Evolutionary conservation across 2,888 invertebrate species (phyloP), one percentile per base, ranked within the genome.

Genomic region (Panopea generosa): DNA sequence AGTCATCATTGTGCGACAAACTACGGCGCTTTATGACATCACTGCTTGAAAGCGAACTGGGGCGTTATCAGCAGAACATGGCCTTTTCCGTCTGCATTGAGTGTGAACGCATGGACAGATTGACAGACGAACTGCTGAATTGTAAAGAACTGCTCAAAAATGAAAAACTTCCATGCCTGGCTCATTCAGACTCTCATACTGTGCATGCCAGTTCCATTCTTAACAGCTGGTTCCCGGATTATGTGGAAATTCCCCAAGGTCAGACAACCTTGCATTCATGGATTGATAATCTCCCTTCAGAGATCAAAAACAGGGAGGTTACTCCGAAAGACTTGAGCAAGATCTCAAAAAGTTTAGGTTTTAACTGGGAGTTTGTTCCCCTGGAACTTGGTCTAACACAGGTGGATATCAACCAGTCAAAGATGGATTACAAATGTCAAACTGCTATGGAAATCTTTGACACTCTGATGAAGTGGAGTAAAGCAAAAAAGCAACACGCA

Each of bases 391-490:
- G 80, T 2, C 43, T 77, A 2, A 18, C 72, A 7, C 76, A 81
- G 49, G 76, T 57, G 0, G 62, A 69, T 6, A 81, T 83, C 50
- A 77, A 83, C 53, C 80, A 74, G 38, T 67, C 66, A 9, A 80
- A 83, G 55, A 40, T 83, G 61, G 78, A 83, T 33, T 62, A 81
- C 56, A 72, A 73, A 2, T 71, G 69, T 27, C 57, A 76, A n/a
- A 71, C 77, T 45, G 80, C 77, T 24, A 76, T 77, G 68, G 80
- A 83, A 71, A 83, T 83, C 7, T 83, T 72, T 29, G 62, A 77
- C 9, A 40, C 62, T 6, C 40, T 83, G 11, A 29, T 71, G 26
- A 77, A 77, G 29, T 81, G 81, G 81, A 81, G 66, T 20, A 59
- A 24, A 20, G 47, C 33, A 29, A 26, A 67, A 20, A 61, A 67